Evolutionary conservation across 2,888 invertebrate genomes (phyloP).

Genomic region (Orchesella flavescens): DNA sequence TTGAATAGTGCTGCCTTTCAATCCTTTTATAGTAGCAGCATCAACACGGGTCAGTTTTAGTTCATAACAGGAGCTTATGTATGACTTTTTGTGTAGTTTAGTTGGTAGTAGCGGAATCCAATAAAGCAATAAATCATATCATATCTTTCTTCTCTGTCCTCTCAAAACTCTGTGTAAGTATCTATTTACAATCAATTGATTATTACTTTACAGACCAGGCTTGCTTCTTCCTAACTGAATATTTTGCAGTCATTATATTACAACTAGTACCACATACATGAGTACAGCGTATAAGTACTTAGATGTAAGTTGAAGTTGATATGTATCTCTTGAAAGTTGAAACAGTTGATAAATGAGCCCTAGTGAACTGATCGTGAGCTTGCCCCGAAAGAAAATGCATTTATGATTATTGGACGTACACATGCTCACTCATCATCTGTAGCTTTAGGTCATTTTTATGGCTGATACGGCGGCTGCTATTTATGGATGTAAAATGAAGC

Average conservation of each 20-base stretch:
- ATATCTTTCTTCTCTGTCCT: conserved; percentile 3
- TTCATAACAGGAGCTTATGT: not conserved
- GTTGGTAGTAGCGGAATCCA: not conserved
- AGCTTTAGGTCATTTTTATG: too few relatives aligned
- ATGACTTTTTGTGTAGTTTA: not conserved
- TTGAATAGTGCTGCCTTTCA: conserved; percentile 1
- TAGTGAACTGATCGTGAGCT: too few relatives aligned
- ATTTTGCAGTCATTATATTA: not conserved
- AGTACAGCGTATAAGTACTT: not conserved
- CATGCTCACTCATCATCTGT: too few relatives aligned
- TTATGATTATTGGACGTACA: too few relatives aligned
- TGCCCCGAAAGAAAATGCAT: too few relatives aligned
- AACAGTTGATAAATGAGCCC: too few relatives aligned
- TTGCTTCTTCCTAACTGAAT: not conserved
- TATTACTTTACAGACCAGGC: not conserved
- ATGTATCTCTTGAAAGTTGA: too few relatives aligned
- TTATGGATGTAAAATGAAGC: too few relatives aligned
- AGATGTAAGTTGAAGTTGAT: too few relatives aligned
- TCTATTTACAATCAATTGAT: conserved; percentile 29
- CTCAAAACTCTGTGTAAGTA: conserved; percentile 6
- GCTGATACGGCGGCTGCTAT: too few relatives aligned
- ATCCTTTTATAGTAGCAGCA: not conserved
- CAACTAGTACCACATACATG: not conserved
- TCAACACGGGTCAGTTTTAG: not conserved
- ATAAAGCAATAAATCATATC: conserved; percentile 40